Percentiles rank a stretch among this genome's conserved stretches.
These are phyloP conservation scores for Odontomachus brunneus DNA, from an alignment of 1,140 invertebrate species.

Conservation along the genomic window DNA sequence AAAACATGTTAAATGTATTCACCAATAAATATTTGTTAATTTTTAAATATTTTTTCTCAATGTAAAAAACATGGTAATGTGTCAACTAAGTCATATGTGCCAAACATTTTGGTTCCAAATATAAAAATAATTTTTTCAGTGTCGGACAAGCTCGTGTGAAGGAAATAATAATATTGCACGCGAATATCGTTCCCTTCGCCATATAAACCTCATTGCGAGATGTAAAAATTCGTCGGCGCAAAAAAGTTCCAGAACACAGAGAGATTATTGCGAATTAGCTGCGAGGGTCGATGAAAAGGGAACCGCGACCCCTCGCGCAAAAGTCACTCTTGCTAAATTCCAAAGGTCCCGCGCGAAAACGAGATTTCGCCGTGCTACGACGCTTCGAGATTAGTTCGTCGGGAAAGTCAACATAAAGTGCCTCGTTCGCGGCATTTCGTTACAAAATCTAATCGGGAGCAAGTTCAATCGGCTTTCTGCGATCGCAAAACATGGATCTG, in stretches of 20 bases:
- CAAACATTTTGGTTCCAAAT: no score
- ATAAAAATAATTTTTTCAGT: no score
- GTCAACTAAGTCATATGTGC: no score
- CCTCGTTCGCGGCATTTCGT: conserved; percentile 29
- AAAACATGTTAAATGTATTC: no score
- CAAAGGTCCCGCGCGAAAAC: conserved; percentile 44
- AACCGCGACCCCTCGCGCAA: conserved; percentile 7
- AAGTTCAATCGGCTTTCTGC: conserved; percentile 55
- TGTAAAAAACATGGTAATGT: no score
- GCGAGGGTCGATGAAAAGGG: conserved; percentile 22
- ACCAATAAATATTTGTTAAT: no score
- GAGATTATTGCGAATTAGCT: conserved; percentile 26
- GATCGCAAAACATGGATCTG: conserved; percentile 25
- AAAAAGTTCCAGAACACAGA: conserved; percentile 20
- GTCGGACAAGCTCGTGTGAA: no score
- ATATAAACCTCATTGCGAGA: background rate
- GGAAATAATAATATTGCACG: background rate
- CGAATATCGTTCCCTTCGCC: background rate
- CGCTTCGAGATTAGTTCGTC: conserved; percentile 53
- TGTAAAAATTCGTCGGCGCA: background rate
- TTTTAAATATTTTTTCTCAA: no score
- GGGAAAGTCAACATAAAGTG: conserved; percentile 52
- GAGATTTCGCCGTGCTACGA: conserved; percentile 51
- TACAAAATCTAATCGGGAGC: conserved; percentile 63
- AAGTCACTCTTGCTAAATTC: conserved; percentile 41